Base-by-base conservation (phyloP, 2,888 invertebrate species). In the Parelbella ahira region DNA sequence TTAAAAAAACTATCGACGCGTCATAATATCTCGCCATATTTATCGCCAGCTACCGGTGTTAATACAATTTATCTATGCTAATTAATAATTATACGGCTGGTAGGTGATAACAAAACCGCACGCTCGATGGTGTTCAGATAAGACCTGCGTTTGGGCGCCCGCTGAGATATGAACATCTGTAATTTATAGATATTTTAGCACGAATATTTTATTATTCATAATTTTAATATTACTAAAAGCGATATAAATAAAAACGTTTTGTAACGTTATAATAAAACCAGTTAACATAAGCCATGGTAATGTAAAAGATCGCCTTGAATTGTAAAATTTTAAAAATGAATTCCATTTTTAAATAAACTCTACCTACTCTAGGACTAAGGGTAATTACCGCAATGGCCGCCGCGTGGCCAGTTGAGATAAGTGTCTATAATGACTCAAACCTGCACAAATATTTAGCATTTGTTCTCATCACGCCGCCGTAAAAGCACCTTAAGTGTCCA, bases 401-500 rank as follows among this genome's bases (percentile, higher is more conserved):
- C 19, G 15, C 30, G 12, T 10, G 21, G 10, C 7, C 33, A 27
- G 10, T 41, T 25, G 12, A 20, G 13, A 20, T 41, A 41, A 41
- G 27, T 20, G 13, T 10, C 10, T 33, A 21, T 41, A 41, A 33
- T 41, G 11, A n/a, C n/a, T 27, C 11, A 33, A 33, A 41, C 41
- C 33, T 15, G 20, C 21, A 27, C 41, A 41, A 39, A 41, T 41
- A 28, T 28, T 41, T 28, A 41, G 41, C 41, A 41, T 33, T 41
- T 21, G 33, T 32, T 32, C 32, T 39, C 39, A 39, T 39, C 39
- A 12, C 15, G 13, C 27, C 21, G 2, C 33, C 41, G 27, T 41
- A 41, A 41, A 45, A 29, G 34, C 34, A 32, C 37, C 42, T 32
- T 37, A 44, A 45, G 45, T 43, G 44, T 19, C 36, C 45, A 41